Percentiles rank a stretch among this genome's conserved stretches.
Conservation (phyloP, 2,113 vertebrate species). For the Salvator merianae region DNA sequence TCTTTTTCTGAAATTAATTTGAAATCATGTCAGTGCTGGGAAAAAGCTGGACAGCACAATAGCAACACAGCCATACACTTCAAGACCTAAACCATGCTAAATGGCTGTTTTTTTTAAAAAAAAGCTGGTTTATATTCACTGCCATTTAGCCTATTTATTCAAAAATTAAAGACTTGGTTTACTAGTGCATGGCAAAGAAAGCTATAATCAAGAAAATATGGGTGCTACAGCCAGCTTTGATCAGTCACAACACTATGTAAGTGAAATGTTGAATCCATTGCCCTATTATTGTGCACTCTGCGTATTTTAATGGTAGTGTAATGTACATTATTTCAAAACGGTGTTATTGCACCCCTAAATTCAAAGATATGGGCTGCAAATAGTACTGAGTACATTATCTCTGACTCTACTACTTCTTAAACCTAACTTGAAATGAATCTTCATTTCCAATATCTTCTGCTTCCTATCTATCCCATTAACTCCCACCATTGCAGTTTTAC, state of each 20-base stretch:
- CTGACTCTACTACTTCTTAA: background rate
- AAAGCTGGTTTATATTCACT: background rate
- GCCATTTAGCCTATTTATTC: background rate
- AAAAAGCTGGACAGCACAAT: background rate
- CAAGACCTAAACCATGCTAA: slow-evolving; percentile 1
- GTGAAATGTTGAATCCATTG: slow-evolving; percentile 27
- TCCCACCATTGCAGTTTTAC: background rate
- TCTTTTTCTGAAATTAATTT: background rate
- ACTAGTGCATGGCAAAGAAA: slow-evolving; percentile 42
- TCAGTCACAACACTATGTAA: background rate
- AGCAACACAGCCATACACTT: background rate
- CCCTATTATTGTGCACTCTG: background rate
- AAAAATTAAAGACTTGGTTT: slow-evolving; percentile 9
- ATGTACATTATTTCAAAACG: background rate
- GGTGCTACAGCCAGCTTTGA: slow-evolving; percentile 20
- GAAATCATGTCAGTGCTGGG: background rate
- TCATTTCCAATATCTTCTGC: background rate
- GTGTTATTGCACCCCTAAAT: background rate
- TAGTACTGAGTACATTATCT: background rate
- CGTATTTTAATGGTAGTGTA: background rate
- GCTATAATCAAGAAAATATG: slow-evolving; percentile 52
- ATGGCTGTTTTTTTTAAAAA: background rate
- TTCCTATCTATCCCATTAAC: background rate
- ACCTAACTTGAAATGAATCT: background rate
- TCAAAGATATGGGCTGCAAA: rapidly evolving